Percentiles rank a stretch among this genome's conserved stretches.
Conservation (phyloP, 2,888 invertebrate species). For the Hecatera dysodea region DNA sequence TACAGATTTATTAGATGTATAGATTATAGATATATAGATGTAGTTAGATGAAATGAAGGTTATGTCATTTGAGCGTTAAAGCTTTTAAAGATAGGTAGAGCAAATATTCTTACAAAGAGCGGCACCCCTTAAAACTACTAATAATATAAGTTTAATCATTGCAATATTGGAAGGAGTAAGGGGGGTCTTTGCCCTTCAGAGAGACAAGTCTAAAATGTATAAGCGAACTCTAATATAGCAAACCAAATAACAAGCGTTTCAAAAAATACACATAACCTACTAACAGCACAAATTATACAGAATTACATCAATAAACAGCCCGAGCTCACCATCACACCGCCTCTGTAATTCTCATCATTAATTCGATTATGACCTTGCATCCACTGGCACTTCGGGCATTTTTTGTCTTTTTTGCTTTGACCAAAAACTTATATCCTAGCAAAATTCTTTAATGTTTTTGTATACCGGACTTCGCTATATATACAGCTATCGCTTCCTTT, state of each 20-base stretch:
- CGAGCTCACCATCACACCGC: conserved; percentile 11
- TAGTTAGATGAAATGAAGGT: no score
- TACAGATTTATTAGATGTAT: no score
- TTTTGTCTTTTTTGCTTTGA: conserved; percentile 46
- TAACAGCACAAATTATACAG: neutral
- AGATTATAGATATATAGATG: no score
- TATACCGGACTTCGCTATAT: conserved; percentile 10
- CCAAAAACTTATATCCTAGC: conserved; percentile 8
- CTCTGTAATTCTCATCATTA: conserved; percentile 19
- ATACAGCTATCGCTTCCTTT: conserved; percentile 3
- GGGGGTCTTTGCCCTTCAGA: no score
- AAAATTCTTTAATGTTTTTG: conserved; percentile 22
- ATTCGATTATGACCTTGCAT: conserved; percentile 44
- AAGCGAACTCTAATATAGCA: neutral
- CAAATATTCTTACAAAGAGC: no score
- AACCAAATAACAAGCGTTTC: neutral
- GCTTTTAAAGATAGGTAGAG: no score
- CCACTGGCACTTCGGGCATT: conserved; percentile 8
- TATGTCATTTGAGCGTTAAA: no score
- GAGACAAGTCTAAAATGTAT: neutral
- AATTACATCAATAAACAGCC: neutral
- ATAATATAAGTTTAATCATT: no score
- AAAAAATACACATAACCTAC: neutral
- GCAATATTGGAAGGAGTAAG: no score
- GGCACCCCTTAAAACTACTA: no score